These are phyloP conservation scores for Prunella strophiata DNA, from an alignment of 2,797 vertebrate genomes.

Conservation along the genomic window DNA sequence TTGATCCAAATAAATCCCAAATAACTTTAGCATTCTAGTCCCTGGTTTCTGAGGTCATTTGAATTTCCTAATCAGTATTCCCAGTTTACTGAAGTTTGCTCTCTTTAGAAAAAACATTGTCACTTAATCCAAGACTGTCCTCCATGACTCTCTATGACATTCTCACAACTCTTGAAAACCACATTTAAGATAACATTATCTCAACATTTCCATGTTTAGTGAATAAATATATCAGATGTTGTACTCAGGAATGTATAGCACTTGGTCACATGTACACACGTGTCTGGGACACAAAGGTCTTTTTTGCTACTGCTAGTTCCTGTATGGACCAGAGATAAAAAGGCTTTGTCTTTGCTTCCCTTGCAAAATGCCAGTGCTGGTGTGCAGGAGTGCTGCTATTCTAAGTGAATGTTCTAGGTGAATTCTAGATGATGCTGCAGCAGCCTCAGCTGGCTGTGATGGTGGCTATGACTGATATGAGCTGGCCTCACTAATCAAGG, in stretches of 20 bases:
- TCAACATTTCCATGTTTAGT: neutral
- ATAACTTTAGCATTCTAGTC: neutral
- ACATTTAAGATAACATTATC: neutral
- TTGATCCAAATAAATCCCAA: slow-evolving; percentile 12
- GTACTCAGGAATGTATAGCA: neutral
- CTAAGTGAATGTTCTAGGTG: neutral
- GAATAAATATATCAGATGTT: neutral
- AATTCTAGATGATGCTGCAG: neutral
- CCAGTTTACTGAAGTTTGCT: neutral
- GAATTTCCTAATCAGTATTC: neutral
- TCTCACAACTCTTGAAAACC: neutral
- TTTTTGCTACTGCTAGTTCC: neutral
- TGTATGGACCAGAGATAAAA: neutral
- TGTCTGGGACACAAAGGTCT: neutral
- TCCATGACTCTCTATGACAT: neutral
- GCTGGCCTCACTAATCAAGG: neutral
- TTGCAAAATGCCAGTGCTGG: neutral
- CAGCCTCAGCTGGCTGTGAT: neutral
- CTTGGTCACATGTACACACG: neutral
- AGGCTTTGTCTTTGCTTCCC: neutral
- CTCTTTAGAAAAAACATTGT: neutral
- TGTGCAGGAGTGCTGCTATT: neutral
- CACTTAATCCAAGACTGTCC: neutral
- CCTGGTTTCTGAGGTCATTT: neutral
- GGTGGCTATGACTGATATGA: neutral